Conservation (phyloP, 2,113 vertebrate genomes). For the Rhinoderma darwinii region DNA sequence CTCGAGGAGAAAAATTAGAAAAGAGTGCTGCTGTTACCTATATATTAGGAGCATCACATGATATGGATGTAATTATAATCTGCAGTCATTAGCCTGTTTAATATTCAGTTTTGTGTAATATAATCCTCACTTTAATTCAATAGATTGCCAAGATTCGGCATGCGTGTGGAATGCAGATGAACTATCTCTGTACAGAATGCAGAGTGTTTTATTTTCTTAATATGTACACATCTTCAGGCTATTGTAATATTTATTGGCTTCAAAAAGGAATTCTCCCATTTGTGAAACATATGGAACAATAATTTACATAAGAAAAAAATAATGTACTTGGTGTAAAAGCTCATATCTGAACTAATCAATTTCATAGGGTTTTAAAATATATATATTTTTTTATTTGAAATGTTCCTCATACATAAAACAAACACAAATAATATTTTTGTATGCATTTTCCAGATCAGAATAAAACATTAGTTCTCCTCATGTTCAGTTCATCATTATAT, state of each 20-base stretch:
- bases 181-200: not conserved
- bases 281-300: conserved; percentile 1
- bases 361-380: no score
- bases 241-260: conserved; percentile 35
- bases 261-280: conserved; percentile 3
- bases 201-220: conserved; percentile 16
- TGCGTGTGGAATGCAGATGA: conserved; percentile 22
- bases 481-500: not conserved
- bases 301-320: not conserved
- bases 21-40: not conserved
- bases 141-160: conserved; percentile 18
- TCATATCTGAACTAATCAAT: not conserved
- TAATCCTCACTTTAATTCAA: not conserved
- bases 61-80: conserved; percentile 17
- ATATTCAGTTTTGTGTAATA: conserved; percentile 19
- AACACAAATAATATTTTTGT: not conserved
- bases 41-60: not conserved
- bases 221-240: conserved; percentile 42
- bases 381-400: not conserved
- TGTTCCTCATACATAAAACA: not conserved
- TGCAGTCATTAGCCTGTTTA: conserved; percentile 16
- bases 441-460: not conserved
- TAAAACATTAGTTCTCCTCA: not conserved
- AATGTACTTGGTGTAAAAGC: not conserved
- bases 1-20: not conserved